phyloP scores from a whole-genome alignment of 2,113 vertebrate genomes.

The Meleagris gallopavo region DNA sequence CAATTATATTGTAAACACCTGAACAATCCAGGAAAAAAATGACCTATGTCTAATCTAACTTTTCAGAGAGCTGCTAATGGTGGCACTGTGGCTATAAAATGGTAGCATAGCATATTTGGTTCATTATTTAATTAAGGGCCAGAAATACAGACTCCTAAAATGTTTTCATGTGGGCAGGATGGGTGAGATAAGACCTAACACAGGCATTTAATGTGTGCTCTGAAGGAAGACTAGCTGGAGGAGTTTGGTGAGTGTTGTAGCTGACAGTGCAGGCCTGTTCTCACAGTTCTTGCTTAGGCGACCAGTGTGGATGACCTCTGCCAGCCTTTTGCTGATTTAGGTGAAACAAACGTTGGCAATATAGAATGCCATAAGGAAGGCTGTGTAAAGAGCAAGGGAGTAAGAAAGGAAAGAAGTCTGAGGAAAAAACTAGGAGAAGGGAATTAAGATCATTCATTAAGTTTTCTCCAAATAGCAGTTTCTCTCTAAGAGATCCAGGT shows the following conservation, averaged over 20 bases:
- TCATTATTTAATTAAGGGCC: constrained; percentile 1
- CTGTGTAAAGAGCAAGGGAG: neutral
- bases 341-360: neutral
- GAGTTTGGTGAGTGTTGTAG: neutral
- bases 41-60: constrained; percentile 24
- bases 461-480: neutral
- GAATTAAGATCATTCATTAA: neutral
- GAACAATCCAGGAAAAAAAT: constrained; percentile 26
- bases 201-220: rapidly evolving
- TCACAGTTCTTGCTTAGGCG: neutral
- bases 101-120: constrained; percentile 7
- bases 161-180: neutral
- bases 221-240: neutral
- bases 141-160: constrained; percentile 17
- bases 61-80: neutral
- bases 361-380: neutral
- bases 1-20: constrained; percentile 46
- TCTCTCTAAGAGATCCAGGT: neutral
- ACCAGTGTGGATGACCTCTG: neutral
- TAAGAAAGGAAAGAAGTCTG: neutral
- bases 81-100: neutral
- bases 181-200: neutral
- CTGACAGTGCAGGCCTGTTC: neutral
- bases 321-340: neutral
- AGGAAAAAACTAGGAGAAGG: neutral